phyloP scores from a whole-genome alignment of 2,113 vertebrate species.

The Cynoglossus semilaevis region DNA sequence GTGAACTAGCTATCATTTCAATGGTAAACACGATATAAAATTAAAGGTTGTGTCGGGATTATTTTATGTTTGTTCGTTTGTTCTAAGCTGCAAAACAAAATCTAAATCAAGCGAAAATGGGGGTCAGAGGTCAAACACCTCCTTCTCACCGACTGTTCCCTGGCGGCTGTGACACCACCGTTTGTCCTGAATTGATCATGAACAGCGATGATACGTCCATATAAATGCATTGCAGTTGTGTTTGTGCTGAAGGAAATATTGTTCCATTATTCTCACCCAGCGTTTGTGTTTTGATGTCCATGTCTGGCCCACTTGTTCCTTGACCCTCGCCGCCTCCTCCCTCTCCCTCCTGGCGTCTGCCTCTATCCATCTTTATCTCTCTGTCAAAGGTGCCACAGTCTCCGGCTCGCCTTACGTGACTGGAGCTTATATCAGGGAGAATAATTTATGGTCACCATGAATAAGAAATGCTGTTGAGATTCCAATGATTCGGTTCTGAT shows the following conservation, averaged over 20 bases:
- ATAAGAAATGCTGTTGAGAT: constrained; percentile 76
- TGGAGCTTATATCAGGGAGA: constrained; percentile 78
- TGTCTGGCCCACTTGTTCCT: constrained; percentile 25
- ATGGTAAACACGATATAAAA: no score
- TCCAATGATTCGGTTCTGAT: constrained; percentile 73
- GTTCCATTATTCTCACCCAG: background rate
- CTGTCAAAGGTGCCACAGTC: constrained; percentile 48
- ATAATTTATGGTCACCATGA: constrained; percentile 77
- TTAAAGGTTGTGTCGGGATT: no score
- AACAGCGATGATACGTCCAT: background rate
- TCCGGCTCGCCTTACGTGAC: constrained; percentile 77
- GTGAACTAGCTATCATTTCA: no score
- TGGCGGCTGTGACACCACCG: background rate
- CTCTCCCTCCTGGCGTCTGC: constrained; percentile 18
- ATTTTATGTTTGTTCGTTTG: no score
- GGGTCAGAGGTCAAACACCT: no score
- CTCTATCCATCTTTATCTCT: constrained; percentile 33
- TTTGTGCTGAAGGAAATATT: background rate
- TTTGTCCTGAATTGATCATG: background rate
- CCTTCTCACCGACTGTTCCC: no score
- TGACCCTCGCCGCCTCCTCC: constrained; percentile 17
- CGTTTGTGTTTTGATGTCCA: background rate
- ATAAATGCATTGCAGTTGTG: constrained; percentile 5
- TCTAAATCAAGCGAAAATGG: no score
- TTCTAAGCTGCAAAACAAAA: no score